Base-by-base conservation (phyloP, 2,797 vertebrate genomes). In the Lutjanus argentimaculatus region DNA sequence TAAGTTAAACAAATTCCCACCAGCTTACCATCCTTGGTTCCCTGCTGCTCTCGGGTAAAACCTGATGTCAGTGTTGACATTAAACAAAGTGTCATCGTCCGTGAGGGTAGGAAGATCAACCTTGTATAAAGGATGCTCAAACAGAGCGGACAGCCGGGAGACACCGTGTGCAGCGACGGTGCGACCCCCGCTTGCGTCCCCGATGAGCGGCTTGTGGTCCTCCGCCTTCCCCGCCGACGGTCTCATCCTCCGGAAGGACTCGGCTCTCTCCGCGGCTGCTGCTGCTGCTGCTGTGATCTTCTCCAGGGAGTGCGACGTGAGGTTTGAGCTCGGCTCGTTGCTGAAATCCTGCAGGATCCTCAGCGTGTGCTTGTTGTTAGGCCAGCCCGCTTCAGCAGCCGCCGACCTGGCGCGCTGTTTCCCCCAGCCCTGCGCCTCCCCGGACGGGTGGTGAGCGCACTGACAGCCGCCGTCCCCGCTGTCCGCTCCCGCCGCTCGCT, bases 321-420 rank as follows among this genome's bases (percentile, higher is more conserved):
- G 97, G 91, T 98, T 99, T 87, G 97, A 97, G 93, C 93, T 92
- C 14, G 97, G 97, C 85, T 98, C 97, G 83, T 97, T 97, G 95
- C 97, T 97, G 92, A 99, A 98, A 93, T 99, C 98, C 91, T 98
- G 98, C 86, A 99, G 92, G 92, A 98, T 96, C 69, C 98, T 94
- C 82, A 99, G 95, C 65, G 98, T 97, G 96, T 98, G 98, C 63
- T 98, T 98, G 91, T 98, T 98, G 91, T 97, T 95, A 92, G 97
- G 97, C 98, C 98, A 98, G 88, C 95, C 97, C 8, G 95, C 88
- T 22, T 95, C 96, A 0, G 95, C 96, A 0, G 95, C 91, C 79
- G 91, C 90, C 72, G 93, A 78, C 86, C 90, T 91, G 88, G 77
- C 79, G 86, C 95, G 95, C 73, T 93, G 95, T 84, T 94, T 95